These are phyloP conservation scores for Camponotus floridanus DNA, from an alignment of 1,140 invertebrate genomes.

Conservation along the genomic window DNA sequence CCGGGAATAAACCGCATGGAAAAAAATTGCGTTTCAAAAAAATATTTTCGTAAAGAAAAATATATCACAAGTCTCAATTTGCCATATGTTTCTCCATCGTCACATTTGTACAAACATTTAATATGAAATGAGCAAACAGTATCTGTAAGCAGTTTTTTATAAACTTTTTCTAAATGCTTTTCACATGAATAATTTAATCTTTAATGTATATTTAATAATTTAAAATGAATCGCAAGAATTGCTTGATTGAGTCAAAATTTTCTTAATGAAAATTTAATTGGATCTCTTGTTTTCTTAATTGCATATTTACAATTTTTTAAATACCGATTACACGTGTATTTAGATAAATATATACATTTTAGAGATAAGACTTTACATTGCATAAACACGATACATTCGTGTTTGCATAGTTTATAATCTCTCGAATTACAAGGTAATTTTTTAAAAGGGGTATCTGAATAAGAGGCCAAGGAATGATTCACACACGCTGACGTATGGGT, in stretches of 20 bases:
- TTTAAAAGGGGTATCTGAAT: neutral
- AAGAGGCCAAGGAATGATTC: constrained; percentile 13
- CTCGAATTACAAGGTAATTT: constrained; percentile 13
- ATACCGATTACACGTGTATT: neutral
- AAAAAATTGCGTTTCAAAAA: no score
- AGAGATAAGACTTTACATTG: neutral
- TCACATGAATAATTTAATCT: neutral
- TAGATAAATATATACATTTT: neutral
- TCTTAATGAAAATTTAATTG: neutral
- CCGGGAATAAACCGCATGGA: neutral
- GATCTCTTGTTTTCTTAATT: neutral
- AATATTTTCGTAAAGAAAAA: neutral
- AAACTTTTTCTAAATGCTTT: neutral
- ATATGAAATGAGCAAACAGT: neutral
- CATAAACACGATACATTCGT: neutral
- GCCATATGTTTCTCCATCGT: neutral
- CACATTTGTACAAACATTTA: constrained; percentile 41
- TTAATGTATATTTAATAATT: neutral
- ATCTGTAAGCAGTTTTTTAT: neutral
- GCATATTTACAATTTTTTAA: neutral
- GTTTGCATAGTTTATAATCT: neutral
- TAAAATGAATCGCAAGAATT: neutral
- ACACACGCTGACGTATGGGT: constrained; percentile 23
- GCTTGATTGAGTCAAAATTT: neutral
- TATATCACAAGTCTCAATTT: neutral